Conservation (phyloP, 2,797 vertebrate species). For the Melanotaenia pygmaea region DNA sequence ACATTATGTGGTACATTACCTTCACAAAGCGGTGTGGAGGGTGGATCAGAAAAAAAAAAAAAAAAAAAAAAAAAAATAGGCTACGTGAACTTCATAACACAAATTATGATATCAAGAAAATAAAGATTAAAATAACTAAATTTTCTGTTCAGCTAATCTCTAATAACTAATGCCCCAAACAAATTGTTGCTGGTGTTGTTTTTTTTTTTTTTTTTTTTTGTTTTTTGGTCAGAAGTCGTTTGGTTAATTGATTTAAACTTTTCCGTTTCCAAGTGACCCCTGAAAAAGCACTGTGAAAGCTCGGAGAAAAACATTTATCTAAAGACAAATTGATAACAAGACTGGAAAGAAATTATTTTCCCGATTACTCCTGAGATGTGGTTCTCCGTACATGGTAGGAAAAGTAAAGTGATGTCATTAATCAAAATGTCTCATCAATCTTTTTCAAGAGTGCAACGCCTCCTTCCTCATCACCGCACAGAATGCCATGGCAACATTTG, state of each 20-base stretch:
- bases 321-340: conserved; percentile 30
- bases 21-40: too few relatives aligned
- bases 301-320: conserved; percentile 36
- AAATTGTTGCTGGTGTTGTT: too few relatives aligned
- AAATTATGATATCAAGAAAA: too few relatives aligned
- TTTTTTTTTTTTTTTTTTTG: not conserved
- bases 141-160: too few relatives aligned
- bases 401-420: conserved; percentile 86
- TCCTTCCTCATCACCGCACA: conserved; percentile 85
- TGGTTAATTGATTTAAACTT: conserved; percentile 5
- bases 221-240: conserved; percentile 6
- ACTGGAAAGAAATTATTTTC: conserved; percentile 43
- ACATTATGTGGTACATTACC: too few relatives aligned
- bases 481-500: conserved; percentile 91
- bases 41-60: too few relatives aligned
- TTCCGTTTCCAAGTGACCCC: conserved; percentile 44
- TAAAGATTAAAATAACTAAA: too few relatives aligned
- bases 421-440: conserved; percentile 92
- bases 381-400: conserved; percentile 84
- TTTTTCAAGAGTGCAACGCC: conserved; percentile 94
- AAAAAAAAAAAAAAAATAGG: too few relatives aligned
- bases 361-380: conserved; percentile 90
- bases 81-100: too few relatives aligned
- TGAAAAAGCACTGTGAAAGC: conserved; percentile 87
- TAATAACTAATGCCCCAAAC: too few relatives aligned